phyloP scores from a whole-genome alignment of 1,140 invertebrate species.

The Drosophila saltans region DNA sequence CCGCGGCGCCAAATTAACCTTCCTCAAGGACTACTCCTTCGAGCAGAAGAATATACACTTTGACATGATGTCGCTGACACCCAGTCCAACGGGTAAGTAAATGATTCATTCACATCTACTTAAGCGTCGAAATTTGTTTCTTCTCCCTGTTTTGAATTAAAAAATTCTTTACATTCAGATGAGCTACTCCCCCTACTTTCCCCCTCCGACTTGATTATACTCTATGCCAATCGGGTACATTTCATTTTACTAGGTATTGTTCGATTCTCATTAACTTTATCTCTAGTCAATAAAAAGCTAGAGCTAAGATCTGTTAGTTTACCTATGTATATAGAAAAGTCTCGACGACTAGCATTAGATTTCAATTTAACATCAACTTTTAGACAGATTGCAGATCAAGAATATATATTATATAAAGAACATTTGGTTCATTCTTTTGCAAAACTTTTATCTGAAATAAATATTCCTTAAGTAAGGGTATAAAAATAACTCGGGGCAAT shows the following conservation, averaged over 20 bases:
- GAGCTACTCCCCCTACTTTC: background rate
- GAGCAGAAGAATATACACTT: conserved; percentile 86
- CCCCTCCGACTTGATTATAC: background rate
- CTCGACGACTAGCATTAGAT: too few species aligned
- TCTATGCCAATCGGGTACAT: background rate
- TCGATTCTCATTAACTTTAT: too few species aligned
- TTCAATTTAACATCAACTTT: too few species aligned
- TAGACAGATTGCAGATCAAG: too few species aligned
- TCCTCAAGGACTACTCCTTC: conserved; percentile 87
- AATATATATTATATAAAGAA: background rate
- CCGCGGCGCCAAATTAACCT: conserved; percentile 85
- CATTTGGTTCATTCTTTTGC: background rate
- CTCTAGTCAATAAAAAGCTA: too few species aligned
- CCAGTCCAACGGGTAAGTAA: conserved; percentile 89
- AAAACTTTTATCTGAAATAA: background rate
- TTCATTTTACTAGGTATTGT: too few species aligned
- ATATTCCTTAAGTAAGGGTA: background rate
- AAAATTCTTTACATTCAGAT: background rate
- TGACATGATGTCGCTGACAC: conserved; percentile 88
- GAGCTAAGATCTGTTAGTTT: too few species aligned
- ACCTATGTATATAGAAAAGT: too few species aligned
- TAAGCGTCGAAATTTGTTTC: conserved; percentile 20
- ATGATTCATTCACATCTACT: background rate
- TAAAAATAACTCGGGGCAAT: conserved; percentile 1
- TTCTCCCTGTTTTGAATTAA: background rate